Evolutionary conservation across 2,113 vertebrate species (phyloP).

Genomic region (Galbula dea): DNA sequence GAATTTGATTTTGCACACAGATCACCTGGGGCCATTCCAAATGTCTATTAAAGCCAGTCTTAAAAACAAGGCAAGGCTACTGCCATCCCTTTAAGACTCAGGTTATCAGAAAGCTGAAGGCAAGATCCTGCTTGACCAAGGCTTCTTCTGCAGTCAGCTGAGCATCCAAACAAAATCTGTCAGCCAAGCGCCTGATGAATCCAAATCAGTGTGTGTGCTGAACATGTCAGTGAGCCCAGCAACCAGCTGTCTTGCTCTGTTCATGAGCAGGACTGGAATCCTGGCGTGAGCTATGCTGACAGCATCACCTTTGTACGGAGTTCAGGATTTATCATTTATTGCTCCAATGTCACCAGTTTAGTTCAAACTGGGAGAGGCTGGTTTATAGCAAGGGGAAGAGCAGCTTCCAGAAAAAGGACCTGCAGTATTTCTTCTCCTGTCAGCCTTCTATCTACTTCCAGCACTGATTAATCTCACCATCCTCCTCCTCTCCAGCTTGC

Average conservation of each 20-base stretch:
- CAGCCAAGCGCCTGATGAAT: neutral
- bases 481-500: neutral
- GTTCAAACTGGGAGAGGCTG: neutral
- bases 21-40: neutral
- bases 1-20: neutral
- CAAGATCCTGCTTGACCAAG: neutral
- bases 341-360: neutral
- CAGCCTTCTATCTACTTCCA: neutral
- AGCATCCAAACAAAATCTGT: neutral
- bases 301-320: neutral
- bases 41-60: neutral
- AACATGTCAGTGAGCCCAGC: neutral
- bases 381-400: neutral
- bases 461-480: neutral
- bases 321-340: neutral
- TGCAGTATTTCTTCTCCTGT: neutral
- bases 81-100: rapidly evolving
- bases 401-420: neutral
- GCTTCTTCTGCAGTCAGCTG: neutral
- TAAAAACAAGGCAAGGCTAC: neutral
- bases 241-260: neutral
- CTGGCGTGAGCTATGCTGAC: neutral
- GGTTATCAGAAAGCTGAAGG: neutral
- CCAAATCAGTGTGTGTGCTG: neutral
- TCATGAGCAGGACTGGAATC: neutral